Conservation (phyloP, 2,113 vertebrate genomes). For the Indri indri region DNA sequence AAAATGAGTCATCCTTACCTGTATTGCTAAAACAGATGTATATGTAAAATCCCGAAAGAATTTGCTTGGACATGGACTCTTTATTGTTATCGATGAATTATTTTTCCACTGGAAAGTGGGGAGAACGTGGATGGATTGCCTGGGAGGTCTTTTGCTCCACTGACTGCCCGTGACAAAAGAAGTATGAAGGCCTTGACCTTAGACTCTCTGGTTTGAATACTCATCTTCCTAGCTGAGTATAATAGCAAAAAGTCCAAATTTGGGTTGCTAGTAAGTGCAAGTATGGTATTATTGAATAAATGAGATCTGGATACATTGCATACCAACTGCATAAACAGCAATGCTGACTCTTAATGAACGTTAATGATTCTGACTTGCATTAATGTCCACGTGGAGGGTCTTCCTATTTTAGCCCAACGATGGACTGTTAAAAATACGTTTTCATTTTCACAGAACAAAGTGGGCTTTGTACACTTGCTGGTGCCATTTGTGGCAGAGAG, state of each 20-base stretch:
- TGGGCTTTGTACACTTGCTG: slow-evolving; percentile 61
- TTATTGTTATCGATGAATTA: neutral
- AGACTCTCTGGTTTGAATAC: neutral
- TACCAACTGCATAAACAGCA: neutral
- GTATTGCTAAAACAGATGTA: neutral
- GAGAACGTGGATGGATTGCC: neutral
- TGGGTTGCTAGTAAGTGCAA: neutral
- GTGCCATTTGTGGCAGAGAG: neutral
- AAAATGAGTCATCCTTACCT: neutral
- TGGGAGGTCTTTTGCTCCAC: neutral
- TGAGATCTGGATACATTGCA: neutral
- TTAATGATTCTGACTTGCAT: neutral
- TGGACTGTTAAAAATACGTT: slow-evolving; percentile 20
- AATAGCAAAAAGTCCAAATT: neutral
- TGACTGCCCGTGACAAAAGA: neutral
- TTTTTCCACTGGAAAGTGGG: neutral
- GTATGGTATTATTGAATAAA: neutral
- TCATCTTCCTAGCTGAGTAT: slow-evolving; percentile 4
- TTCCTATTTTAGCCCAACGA: slow-evolving; percentile 39
- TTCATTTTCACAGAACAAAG: slow-evolving; percentile 63
- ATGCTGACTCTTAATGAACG: neutral
- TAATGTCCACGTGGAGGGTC: slow-evolving; percentile 22
- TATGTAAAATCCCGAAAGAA: neutral
- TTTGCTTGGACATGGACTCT: neutral
- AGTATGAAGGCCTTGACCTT: neutral